These are phyloP conservation scores for Hymenopus coronatus DNA, from an alignment of 2,888 invertebrate species.

Conservation along the genomic window DNA sequence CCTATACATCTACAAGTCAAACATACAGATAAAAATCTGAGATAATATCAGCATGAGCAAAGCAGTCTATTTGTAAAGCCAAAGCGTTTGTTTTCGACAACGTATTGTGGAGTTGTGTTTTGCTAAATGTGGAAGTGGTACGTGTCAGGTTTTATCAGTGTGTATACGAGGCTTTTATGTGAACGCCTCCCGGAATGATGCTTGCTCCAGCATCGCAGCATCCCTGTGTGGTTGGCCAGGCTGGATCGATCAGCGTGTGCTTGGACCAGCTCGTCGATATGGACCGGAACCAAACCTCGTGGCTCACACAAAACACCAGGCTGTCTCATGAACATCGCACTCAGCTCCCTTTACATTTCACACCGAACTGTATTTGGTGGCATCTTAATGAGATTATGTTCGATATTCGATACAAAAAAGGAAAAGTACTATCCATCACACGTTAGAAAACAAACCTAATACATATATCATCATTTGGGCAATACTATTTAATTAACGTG, in stretches of 20 bases:
- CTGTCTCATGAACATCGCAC: too few species aligned
- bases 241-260: conserved; percentile 17
- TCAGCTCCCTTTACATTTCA: too few species aligned
- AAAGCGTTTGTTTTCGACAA: background rate
- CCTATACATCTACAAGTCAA: too few species aligned
- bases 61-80: background rate
- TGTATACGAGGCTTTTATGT: background rate
- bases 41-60: background rate
- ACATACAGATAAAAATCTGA: background rate
- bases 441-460: too few species aligned
- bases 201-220: background rate
- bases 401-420: too few species aligned
- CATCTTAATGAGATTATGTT: too few species aligned
- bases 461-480: too few species aligned
- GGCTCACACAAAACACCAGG: background rate
- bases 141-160: background rate
- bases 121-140: background rate
- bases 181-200: background rate
- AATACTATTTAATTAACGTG: too few species aligned
- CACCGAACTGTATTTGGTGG: too few species aligned
- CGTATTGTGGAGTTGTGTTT: background rate
- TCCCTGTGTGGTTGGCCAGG: background rate
- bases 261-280: background rate
- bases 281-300: background rate
- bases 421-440: too few species aligned